Evolutionary conservation across 2,888 invertebrate species (phyloP).

Genomic region (Drosophila kanekoi): DNA sequence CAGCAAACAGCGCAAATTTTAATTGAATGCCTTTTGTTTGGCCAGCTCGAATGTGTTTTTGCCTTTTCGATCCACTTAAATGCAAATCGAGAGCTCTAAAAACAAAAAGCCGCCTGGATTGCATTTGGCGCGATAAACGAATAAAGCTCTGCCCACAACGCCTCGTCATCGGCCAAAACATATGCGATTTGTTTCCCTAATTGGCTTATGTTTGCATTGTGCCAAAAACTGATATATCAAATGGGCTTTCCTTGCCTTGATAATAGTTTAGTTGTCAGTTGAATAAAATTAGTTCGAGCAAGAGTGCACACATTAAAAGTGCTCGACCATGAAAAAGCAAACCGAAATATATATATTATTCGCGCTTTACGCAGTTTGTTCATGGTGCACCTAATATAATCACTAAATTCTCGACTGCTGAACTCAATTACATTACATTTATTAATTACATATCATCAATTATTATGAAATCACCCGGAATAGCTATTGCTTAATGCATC

Average conservation of each 20-base stretch:
- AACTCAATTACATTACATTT: no score
- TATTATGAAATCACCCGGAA: no score
- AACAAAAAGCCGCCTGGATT: conserved; percentile 23
- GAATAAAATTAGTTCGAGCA: conserved; percentile 9
- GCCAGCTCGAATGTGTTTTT: conserved; percentile 35
- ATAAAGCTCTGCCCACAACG: conserved; percentile 24
- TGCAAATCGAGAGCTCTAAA: conserved; percentile 37
- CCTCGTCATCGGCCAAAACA: conserved; percentile 24
- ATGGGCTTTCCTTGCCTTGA: conserved; percentile 5
- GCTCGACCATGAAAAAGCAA: neutral
- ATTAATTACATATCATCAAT: no score
- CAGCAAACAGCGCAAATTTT: conserved; percentile 66
- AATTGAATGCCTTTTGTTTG: conserved; percentile 77
- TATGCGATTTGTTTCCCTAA: conserved; percentile 49
- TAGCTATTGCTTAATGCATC: no score
- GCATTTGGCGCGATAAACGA: conserved; percentile 43
- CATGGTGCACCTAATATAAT: no score
- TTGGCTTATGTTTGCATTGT: conserved; percentile 67
- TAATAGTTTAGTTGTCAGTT: conserved; percentile 5
- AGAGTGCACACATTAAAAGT: neutral
- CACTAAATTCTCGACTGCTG: no score
- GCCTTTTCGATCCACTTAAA: conserved; percentile 35
- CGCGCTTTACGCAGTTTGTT: no score
- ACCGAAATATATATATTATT: neutral
- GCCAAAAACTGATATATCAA: conserved; percentile 29